phyloP scores from a whole-genome alignment of 2,888 invertebrate species.

The Venusia cambrica region DNA sequence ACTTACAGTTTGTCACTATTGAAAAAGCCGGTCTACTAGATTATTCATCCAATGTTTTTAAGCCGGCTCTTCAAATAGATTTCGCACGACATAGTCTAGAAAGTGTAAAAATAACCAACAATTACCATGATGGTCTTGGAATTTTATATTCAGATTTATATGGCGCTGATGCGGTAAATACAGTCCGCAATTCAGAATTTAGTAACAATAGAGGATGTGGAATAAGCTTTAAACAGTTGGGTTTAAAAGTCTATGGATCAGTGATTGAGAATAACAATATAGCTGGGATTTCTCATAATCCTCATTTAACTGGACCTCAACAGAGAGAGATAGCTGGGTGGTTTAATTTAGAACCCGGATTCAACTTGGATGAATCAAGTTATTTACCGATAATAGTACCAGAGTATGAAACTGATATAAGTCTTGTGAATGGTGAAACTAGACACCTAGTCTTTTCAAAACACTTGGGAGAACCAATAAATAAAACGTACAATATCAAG shows the following conservation, averaged over 20 bases:
- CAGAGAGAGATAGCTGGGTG: slow-evolving; percentile 96
- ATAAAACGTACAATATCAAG: slow-evolving; percentile 82
- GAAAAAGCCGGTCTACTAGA: slow-evolving; percentile 97
- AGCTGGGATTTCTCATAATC: slow-evolving; percentile 96
- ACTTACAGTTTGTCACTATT: slow-evolving; percentile 92
- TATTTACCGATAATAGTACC: slow-evolving; percentile 89
- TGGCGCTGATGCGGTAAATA: slow-evolving; percentile 90
- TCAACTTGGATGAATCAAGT: slow-evolving; percentile 84
- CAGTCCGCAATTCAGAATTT: slow-evolving; percentile 91
- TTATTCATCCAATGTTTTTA: slow-evolving; percentile 92
- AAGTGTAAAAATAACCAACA: slow-evolving; percentile 89
- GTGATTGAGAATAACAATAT: slow-evolving; percentile 90
- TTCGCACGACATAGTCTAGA: slow-evolving; percentile 91
- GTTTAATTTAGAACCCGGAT: slow-evolving; percentile 88
- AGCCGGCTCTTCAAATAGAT: slow-evolving; percentile 94
- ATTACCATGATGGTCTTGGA: slow-evolving; percentile 95
- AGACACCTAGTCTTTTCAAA: slow-evolving; percentile 90
- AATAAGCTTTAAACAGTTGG: slow-evolving; percentile 93
- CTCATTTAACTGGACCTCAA: slow-evolving; percentile 89
- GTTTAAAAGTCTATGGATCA: slow-evolving; percentile 89
- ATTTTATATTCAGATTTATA: slow-evolving; percentile 97
- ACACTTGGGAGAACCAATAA: slow-evolving; percentile 78
- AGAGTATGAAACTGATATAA: slow-evolving; percentile 80
- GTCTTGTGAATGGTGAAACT: slow-evolving; percentile 87
- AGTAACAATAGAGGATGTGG: slow-evolving; percentile 93